Evolutionary conservation across 2,888 invertebrate genomes (phyloP).

Genomic region (Horisme vitalbata): DNA sequence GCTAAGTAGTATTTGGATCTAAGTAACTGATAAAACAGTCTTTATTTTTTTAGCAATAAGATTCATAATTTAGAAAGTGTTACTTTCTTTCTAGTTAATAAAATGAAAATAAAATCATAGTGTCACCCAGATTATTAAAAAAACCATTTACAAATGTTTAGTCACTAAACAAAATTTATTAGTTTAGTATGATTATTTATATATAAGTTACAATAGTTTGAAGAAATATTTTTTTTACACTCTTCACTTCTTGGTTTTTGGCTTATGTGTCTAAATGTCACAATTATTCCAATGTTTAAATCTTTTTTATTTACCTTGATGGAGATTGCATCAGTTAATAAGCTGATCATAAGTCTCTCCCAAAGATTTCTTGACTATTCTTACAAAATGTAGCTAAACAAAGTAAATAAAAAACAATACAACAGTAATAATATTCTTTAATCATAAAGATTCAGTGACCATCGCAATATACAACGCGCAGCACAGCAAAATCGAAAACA

Average conservation of each 20-base stretch:
- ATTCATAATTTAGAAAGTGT: slow-evolving; percentile 5
- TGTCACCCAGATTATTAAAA: slow-evolving; percentile 9
- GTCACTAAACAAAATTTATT: slow-evolving; percentile 1
- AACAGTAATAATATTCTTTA: not conserved
- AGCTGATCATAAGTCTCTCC: too few relatives aligned
- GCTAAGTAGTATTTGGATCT: slow-evolving; percentile 27
- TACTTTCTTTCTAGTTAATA: slow-evolving; percentile 1
- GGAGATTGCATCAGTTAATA: too few relatives aligned
- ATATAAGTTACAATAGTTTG: too few relatives aligned
- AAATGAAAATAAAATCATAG: slow-evolving; percentile 12
- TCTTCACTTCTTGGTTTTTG: too few relatives aligned
- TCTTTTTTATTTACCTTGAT: too few relatives aligned
- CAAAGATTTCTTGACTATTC: not conserved
- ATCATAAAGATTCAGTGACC: not conserved
- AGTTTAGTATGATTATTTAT: too few relatives aligned
- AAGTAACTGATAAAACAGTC: slow-evolving; percentile 25
- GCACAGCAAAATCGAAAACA: too few relatives aligned
- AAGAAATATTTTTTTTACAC: too few relatives aligned
- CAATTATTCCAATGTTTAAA: too few relatives aligned
- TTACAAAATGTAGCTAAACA: too few relatives aligned
- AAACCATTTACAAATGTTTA: slow-evolving; percentile 7
- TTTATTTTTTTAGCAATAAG: slow-evolving; percentile 10
- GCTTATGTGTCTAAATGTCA: too few relatives aligned
- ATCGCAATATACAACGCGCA: not conserved
- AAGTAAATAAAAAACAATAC: too few relatives aligned